Evolutionary conservation across 1,140 invertebrate species (phyloP), one percentile per base, ranked within the genome.

Genomic region (Bombus pascuorum): DNA sequence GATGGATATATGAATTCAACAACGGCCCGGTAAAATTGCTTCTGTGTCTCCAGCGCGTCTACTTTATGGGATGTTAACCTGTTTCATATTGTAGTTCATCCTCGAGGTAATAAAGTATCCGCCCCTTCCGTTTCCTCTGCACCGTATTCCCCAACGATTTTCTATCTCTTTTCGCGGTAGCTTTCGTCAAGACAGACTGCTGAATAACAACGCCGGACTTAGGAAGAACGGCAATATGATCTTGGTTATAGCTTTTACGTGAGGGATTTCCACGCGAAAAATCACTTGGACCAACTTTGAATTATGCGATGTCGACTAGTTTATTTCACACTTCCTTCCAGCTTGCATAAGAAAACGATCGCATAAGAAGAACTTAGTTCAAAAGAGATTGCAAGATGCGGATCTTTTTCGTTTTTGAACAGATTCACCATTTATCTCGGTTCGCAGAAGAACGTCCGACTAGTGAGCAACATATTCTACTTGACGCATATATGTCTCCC

Each of bases 1-100:
- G 90, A 85, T 90, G 89, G 91, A 90, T 93, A 93, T 94, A 94
- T 92, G 93, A 94, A 93, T 94, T 92, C 89, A 91, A 90, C 86
- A 91, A 89, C 87, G 90, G 90, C 86, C 91, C 89, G 88, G 82
- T 93, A 92, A 94, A 94, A 94, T 94, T 92, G 92, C 91, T 92
- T 92, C 89, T 92, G 91, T 89, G 92, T 93, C 92, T 91, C 89
- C 89, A 83, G 84, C 90, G 82, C 88, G 90, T 93, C 85, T 90
- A 91, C 89, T 94, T 92, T 93, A 93, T 93, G 86, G 88, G 85
- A 93, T 86, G 92, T 91, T 92, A 92, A 93, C 91, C 89, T 89
- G 89, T 93, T 94, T 94, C 91, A 91, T 93, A 93, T 91, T 89
- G 81, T 87, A 89, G 92, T 93, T 93, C 89, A 93, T 93, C 85